Percentiles rank a stretch among this genome's conserved stretches.
Conservation (phyloP, 2,113 vertebrate genomes). For the Ophiodon elongatus region DNA sequence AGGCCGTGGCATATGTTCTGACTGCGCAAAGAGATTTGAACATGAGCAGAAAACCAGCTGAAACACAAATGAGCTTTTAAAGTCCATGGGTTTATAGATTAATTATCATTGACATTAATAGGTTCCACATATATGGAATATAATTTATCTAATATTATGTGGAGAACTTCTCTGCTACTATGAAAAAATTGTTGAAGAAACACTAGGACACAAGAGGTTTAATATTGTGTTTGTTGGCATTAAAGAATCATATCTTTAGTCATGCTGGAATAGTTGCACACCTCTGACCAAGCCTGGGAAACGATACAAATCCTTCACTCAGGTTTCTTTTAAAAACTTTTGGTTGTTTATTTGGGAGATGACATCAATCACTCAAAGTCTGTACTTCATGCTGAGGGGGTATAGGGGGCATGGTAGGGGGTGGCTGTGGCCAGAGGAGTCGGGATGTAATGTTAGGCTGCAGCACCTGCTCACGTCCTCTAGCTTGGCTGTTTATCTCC, state of each 20-base stretch:
- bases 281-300: slow-evolving; percentile 10
- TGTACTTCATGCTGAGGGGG: slow-evolving; percentile 40
- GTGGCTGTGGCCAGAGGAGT: slow-evolving; percentile 25
- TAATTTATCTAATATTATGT: background rate
- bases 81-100: background rate
- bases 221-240: background rate
- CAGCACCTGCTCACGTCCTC: slow-evolving; percentile 59
- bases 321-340: background rate
- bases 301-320: background rate
- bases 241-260: background rate
- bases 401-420: slow-evolving; percentile 31
- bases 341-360: slow-evolving; percentile 45
- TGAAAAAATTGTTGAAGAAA: background rate
- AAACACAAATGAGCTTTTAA: background rate
- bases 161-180: background rate
- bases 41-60: background rate
- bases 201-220: background rate
- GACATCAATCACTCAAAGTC: slow-evolving; percentile 31
- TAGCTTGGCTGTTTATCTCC: slow-evolving; percentile 59
- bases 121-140: background rate
- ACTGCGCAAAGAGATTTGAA: background rate
- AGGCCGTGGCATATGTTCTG: background rate
- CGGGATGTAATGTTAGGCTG: slow-evolving; percentile 57
- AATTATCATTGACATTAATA: background rate
- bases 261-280: background rate